Base-by-base conservation (phyloP, 1,140 invertebrate species). In the Drosophila bocqueti region DNA sequence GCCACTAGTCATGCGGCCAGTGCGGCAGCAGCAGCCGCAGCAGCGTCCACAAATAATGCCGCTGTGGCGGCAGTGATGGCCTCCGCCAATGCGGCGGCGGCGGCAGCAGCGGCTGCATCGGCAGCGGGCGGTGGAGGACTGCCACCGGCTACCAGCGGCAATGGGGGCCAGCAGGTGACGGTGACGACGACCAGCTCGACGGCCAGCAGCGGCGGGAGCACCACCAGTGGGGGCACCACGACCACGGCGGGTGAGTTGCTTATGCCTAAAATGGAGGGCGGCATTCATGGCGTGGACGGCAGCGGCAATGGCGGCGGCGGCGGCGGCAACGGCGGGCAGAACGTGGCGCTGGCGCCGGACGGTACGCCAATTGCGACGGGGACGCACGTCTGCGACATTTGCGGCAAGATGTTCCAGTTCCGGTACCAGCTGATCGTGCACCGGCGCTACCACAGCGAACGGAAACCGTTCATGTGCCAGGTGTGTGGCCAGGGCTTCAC, bases 391-490 rank as follows among this genome's bases (percentile, higher is more conserved):
- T 97, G 97, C 91, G 96, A 97, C 92, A 94, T 97, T 60, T 97
- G 97, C 83, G 96, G 96, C 46, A 97, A 97, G 93, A 96, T 96
- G 92, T 97, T 97, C 93, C 96, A 96, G 81, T 97, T 96, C 93
- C 95, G 96, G 36, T 97, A 97, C 93, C 96, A 97, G 83, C 94
- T 97, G 57, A 97, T 97, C 82, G 96, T 97, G 15, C 96, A 93
- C 80, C 87, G 96, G 79, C 94, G 96, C 79, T 97, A 97, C 90
- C 97, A 97, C 79, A 96, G 95, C n/a, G 96, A 97, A 92, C 94
- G 96, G 69, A 97, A 97, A 92, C 96, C 96, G 60, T 97, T 96
- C 81, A 96, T 96, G 55, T 97, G 96, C 93, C 96, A 97, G 94
- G 96, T 97, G 18, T 97, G 96, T 79, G 96, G 96, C 18, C 96